These are phyloP conservation scores for Callospermophilus lateralis DNA, from an alignment of 2,113 vertebrate species.

Conservation along the genomic window DNA sequence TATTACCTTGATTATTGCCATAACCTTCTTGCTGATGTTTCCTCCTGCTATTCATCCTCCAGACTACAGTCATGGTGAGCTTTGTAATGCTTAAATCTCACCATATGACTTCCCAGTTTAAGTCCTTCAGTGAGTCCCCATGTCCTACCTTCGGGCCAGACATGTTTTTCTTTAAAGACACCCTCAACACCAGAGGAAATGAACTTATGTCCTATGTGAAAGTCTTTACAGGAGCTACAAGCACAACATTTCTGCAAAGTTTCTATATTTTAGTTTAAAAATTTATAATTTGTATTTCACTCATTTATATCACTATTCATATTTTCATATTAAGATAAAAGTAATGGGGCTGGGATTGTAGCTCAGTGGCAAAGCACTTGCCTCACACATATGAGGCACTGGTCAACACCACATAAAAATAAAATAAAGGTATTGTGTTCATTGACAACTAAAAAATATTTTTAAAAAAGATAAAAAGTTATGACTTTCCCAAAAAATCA, in stretches of 20 bases:
- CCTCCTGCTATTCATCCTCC: neutral
- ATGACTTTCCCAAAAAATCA: neutral
- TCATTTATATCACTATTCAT: neutral
- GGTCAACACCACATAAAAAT: too few relatives aligned
- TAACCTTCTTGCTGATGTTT: neutral
- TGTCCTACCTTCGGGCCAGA: neutral
- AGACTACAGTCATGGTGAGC: neutral
- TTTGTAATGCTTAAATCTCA: neutral
- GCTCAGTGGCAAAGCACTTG: too few relatives aligned
- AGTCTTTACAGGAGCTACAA: neutral
- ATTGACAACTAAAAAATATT: too few relatives aligned
- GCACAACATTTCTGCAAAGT: slow-evolving; percentile 26
- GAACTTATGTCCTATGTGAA: neutral
- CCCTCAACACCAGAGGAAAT: neutral
- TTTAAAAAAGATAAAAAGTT: neutral
- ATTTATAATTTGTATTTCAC: neutral
- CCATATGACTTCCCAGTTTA: neutral
- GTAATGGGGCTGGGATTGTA: neutral
- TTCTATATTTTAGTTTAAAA: neutral
- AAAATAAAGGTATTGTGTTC: too few relatives aligned
- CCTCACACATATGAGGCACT: too few relatives aligned
- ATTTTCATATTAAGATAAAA: neutral
- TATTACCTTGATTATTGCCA: neutral
- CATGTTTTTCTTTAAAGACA: neutral
- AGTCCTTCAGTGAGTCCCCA: neutral